Evolutionary conservation across 2,888 invertebrate species (phyloP), one percentile per base, ranked within the genome.

Genomic region (Anaspis maculata): DNA sequence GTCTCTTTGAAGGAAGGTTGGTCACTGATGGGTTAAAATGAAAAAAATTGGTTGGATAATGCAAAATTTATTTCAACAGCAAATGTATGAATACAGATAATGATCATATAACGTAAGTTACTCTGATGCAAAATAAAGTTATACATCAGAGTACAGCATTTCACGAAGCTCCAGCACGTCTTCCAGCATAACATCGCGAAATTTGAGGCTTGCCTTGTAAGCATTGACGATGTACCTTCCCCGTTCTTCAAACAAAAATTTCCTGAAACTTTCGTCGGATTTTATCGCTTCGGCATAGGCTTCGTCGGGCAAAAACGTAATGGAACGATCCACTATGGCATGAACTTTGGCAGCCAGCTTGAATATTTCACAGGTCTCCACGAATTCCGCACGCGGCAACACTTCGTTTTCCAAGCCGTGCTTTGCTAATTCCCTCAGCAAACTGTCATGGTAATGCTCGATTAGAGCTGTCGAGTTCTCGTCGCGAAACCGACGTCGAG

Each of bases 131-230:
- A n/a, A n/a, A n/a, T n/a, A n/a, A n/a, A n/a, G n/a, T n/a, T n/a
- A n/a, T n/a, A n/a, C n/a, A n/a, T n/a, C n/a, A n/a, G n/a, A n/a
- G n/a, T n/a, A n/a, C n/a, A 52, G 26, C 31, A 58, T 39, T 13
- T 52, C 49, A 21, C 43, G 43, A n/a, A 59, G 39, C 34, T 57
- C 58, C 14, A 39, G 19, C 25, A 60, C 30, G 44, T 60, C 57
- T 30, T 60, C 58, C 9, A 42, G 32, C 24, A 60, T 36, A 14
- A 57, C 28, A 25, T 59, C 55, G 24, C 41, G 50, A 36, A 47
- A 59, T 3, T 31, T 15, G 2, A 38, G 40, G 28, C 48, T 35
- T 3, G 31, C 42, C 3, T 42, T 31, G 25, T 44, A 59, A 7
- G 41, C 37, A 3, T 46, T 35, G 3, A 46, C 25, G 16, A 57